Evolutionary conservation across 2,888 invertebrate genomes (phyloP).

Genomic region (Apantesis nais): DNA sequence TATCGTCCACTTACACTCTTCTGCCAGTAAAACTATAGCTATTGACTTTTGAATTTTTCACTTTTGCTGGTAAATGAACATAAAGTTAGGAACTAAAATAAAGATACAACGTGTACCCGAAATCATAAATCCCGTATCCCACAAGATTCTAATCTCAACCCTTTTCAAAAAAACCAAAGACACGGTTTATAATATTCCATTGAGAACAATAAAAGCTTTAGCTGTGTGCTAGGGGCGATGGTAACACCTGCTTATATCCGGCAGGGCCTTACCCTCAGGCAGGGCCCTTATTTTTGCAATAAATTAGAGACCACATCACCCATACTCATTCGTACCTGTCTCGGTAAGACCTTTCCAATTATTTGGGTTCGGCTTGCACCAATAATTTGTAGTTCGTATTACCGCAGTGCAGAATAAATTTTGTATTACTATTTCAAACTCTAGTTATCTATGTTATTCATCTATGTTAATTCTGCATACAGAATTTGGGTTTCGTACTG

Average conservation of each 20-base stretch:
- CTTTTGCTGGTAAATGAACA: constrained; percentile 26
- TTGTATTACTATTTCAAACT: constrained; percentile 17
- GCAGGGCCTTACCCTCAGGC: constrained; percentile 30
- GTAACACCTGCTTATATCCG: constrained; percentile 57
- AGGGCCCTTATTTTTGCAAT: constrained; percentile 61
- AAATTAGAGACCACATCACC: constrained; percentile 62
- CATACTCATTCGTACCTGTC: constrained; percentile 54
- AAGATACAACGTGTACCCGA: constrained; percentile 31
- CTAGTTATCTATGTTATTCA: not conserved
- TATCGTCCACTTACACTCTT: not conserved
- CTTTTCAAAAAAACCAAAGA: constrained; percentile 52
- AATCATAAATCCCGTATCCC: constrained; percentile 46
- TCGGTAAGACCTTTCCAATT: constrained; percentile 54
- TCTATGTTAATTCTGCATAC: not conserved
- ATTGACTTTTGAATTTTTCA: not conserved
- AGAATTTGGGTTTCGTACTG: not conserved
- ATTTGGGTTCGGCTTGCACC: constrained; percentile 46
- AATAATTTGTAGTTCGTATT: constrained; percentile 43
- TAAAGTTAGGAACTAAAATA: constrained; percentile 36
- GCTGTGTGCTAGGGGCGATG: constrained; percentile 39
- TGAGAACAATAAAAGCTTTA: constrained; percentile 54
- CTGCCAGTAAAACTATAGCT: not conserved
- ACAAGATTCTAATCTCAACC: constrained; percentile 51
- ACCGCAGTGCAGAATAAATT: constrained; percentile 33
- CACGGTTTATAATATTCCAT: constrained; percentile 58